Base-by-base conservation (phyloP, 92 coral and sea anemone species). In the Hydrozoanthus gracilis region DNA sequence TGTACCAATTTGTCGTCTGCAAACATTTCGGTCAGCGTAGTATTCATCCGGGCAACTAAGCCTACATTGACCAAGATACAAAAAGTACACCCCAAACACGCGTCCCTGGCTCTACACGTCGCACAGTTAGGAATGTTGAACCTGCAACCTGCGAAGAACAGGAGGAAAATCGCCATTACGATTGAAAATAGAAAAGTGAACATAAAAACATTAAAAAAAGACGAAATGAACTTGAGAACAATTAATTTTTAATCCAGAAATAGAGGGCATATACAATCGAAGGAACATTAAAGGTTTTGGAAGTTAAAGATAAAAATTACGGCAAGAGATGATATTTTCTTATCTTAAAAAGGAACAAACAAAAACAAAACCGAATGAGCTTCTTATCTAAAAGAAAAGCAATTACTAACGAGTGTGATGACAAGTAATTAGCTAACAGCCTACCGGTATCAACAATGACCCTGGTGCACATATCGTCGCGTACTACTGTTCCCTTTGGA, bases 31-130 rank as follows among this genome's bases (percentile, higher is more conserved):
- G 46, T 48, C 55, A 51, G 62, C 44, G 46, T 50, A 50, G 18
- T 75, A 75, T 13, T 58, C 78, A 12, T 4, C 20, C 16, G 78
- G 78, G 20, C 78, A 73, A 3, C 78, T 73, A 35, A 58, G 66
- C 17, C 51, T 58, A 39, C 82, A 76, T 15, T 44, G 48, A 35
- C 82, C 82, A 27, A 27, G 39, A 27, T 27, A 27, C 39, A 27
- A 27, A 27, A 0, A 27, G 39, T 27, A 27, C 39, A 27, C 39
- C 2, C 39, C 39, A 27, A 27, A 27, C 39, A 27, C 39, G 39
- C 2, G 39, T 27, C 39, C 2, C 39, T 27, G 39, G 39, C 39
- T 27, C 39, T 27, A 27, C 39, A 27, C 39, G 39, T 27, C 39
- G 39, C 39, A 27, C 39, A 27, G 60, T 54, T 54, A 54, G 10